These are phyloP conservation scores for Brachionus rubens DNA, from an alignment of 1,140 invertebrate species.

Conservation along the genomic window DNA sequence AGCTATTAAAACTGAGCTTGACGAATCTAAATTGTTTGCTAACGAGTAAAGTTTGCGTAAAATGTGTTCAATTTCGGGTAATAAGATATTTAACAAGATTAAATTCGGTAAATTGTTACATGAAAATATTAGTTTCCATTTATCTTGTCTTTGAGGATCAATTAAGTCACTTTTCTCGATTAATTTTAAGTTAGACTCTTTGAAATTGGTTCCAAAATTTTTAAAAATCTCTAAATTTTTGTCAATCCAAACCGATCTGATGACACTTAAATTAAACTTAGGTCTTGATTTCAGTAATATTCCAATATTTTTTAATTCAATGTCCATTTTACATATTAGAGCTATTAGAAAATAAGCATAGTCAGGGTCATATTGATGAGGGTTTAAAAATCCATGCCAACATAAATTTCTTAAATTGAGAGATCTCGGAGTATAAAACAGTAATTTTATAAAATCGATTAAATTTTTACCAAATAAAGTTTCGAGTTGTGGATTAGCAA, in stretches of 20 bases:
- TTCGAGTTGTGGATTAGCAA: neutral
- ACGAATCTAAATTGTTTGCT: neutral
- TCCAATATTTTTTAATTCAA: neutral
- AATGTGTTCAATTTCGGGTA: conserved; percentile 24
- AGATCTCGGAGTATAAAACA: conserved; percentile 34
- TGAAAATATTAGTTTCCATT: conserved; percentile 4
- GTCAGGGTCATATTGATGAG: neutral
- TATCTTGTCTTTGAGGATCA: neutral
- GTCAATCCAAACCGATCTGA: neutral
- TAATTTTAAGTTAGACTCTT: neutral
- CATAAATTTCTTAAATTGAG: conserved; percentile 30
- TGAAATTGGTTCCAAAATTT: neutral
- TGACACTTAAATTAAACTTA: conserved; percentile 5
- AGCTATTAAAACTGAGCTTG: neutral
- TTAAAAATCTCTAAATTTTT: conserved; percentile 13
- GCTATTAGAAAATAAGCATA: conserved; percentile 24
- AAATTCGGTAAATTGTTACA: neutral
- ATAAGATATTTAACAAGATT: neutral
- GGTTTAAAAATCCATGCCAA: conserved; percentile 42
- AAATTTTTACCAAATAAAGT: neutral
- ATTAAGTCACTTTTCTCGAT: conserved; percentile 6
- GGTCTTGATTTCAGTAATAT: neutral
- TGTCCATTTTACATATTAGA: neutral
- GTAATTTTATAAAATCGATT: conserved; percentile 21
- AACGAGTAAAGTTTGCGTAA: neutral